phyloP scores from a whole-genome alignment of 1,140 invertebrate genomes.

The Drosophila santomea region DNA sequence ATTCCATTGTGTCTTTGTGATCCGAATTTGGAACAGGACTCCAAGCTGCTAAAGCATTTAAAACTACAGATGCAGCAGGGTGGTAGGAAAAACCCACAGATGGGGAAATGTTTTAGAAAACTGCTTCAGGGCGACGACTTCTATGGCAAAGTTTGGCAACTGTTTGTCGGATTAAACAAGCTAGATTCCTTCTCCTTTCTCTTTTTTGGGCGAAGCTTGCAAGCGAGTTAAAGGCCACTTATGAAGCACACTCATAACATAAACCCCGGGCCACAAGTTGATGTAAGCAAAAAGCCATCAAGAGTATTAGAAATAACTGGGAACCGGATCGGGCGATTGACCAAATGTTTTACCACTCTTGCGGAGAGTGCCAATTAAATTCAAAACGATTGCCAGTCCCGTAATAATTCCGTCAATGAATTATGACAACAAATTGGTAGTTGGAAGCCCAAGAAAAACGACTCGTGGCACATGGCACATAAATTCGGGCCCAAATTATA shows the following conservation, averaged over 20 bases:
- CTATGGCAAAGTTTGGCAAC: conserved; percentile 54
- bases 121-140: conserved; percentile 42
- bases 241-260: conserved; percentile 20
- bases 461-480: conserved; percentile 52
- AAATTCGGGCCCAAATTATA: conserved; percentile 72
- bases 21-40: conserved; percentile 41
- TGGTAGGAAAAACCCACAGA: conserved; percentile 9
- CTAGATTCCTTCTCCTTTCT: conserved; percentile 4
- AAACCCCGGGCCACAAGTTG: conserved; percentile 26
- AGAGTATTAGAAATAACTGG: conserved; percentile 10
- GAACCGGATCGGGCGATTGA: conserved; percentile 26
- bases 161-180: conserved; percentile 63
- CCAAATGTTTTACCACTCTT: conserved; percentile 53
- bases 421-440: conserved; percentile 73
- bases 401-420: conserved; percentile 72
- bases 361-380: conserved; percentile 62
- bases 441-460: conserved; percentile 42
- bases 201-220: conserved; percentile 2
- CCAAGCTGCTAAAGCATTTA: conserved; percentile 53
- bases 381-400: conserved; percentile 44
- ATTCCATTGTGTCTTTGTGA: conserved; percentile 46
- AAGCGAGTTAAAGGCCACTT: conserved; percentile 59
- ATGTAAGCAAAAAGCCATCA: conserved; percentile 36
- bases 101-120: conserved; percentile 48
- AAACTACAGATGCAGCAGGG: conserved; percentile 6